These are phyloP conservation scores for Aplysina aerophoba DNA, from an alignment of 37 sponge, comb jelly and placozoan genomes.

Conservation along the genomic window DNA sequence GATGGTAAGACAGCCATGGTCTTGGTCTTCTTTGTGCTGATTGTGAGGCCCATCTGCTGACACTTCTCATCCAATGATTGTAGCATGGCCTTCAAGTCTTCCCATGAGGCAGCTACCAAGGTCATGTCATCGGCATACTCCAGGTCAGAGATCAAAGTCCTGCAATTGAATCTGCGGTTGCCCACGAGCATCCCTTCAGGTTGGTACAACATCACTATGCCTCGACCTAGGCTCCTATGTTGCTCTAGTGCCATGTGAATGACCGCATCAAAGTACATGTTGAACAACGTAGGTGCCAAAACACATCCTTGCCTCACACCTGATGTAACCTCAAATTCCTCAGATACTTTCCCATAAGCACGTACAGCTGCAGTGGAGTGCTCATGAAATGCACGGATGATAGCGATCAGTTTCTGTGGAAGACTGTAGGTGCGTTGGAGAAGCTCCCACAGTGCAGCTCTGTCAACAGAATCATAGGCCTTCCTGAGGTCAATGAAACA, in stretches of 20 bases:
- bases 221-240: neutral
- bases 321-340: neutral
- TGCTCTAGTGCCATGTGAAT: neutral
- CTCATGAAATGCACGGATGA: no score
- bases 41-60: neutral
- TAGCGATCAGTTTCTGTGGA: neutral
- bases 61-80: neutral
- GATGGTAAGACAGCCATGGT: constrained; percentile 3
- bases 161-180: neutral
- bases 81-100: neutral
- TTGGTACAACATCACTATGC: neutral
- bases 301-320: constrained; percentile 28
- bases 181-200: neutral
- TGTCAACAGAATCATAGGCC: constrained; percentile 13
- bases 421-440: neutral
- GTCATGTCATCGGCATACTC: constrained; percentile 17
- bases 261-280: constrained; percentile 6
- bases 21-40: constrained; percentile 34
- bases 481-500: constrained; percentile 13
- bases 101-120: neutral
- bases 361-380: no score
- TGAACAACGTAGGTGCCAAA: constrained; percentile 6
- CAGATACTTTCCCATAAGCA: no score
- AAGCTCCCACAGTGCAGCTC: neutral
- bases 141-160: neutral